phyloP scores from a whole-genome alignment of 1,140 invertebrate genomes.

The Cotesia vestalis region DNA sequence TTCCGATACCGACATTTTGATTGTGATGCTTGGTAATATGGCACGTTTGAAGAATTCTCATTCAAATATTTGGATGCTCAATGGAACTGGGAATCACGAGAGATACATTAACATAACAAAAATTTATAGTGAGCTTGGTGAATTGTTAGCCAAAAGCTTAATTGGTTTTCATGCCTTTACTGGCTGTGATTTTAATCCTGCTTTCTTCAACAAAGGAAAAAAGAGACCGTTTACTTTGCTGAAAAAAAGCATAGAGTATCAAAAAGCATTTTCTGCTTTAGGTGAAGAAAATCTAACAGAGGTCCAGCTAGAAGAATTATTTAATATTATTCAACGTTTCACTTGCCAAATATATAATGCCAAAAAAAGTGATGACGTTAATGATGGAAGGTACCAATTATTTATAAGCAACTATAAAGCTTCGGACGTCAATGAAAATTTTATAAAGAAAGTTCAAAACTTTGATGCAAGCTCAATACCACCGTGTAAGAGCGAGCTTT shows the following conservation, averaged over 20 bases:
- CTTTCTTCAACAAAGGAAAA: constrained; percentile 20
- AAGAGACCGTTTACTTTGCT: constrained; percentile 14
- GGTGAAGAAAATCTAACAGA: not conserved
- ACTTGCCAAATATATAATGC: not conserved
- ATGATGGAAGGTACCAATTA: not conserved
- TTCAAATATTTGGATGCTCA: constrained; percentile 39
- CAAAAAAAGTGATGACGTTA: not conserved
- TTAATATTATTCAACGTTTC: not conserved
- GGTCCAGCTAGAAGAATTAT: not conserved
- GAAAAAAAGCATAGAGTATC: not conserved
- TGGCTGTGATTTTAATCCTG: constrained; percentile 27
- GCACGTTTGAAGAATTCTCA: not conserved
- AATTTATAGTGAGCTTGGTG: constrained; percentile 2
- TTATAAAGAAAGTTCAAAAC: not conserved
- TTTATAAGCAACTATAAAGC: not conserved
- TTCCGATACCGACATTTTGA: constrained; percentile 44
- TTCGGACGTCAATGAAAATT: not conserved
- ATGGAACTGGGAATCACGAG: constrained; percentile 39
- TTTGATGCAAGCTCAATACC: not conserved
- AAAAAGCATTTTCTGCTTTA: not conserved
- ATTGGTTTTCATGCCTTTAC: constrained; percentile 27
- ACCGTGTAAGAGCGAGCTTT: constrained; percentile 14
- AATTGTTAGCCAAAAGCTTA: constrained; percentile 14
- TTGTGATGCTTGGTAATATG: constrained; percentile 48
- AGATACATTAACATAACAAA: constrained; percentile 26